Base-by-base conservation (phyloP, 2,888 invertebrate genomes). In the Scaptodrosophila latifasciaeformis region DNA sequence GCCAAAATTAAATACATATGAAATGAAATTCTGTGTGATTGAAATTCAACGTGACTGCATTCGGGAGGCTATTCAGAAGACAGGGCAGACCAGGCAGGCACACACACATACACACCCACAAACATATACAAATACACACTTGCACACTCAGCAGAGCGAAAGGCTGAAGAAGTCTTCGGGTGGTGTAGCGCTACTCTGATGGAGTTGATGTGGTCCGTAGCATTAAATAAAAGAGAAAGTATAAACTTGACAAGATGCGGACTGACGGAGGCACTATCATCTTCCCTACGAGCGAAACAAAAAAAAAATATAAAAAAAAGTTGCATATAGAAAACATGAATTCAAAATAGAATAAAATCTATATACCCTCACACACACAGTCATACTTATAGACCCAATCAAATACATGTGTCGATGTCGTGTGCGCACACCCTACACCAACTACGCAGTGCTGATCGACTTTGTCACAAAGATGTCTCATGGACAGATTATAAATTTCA, bases 151-250 rank as follows among this genome's bases (percentile, higher is more conserved):
- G 12, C 34, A 15, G 13, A 12, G 4, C 34, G 13, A 13, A n/a
- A n/a, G n/a, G n/a, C n/a, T n/a, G n/a, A n/a, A n/a, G n/a, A n/a
- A n/a, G n/a, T n/a, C n/a, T n/a, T n/a, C n/a, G n/a, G n/a, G n/a
- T n/a, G n/a, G n/a, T n/a, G n/a, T n/a, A n/a, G n/a, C n/a, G n/a
- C 34, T 12, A 13, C 34, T 12, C 34, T 34, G 13, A 12, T 6
- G 34, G 13, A 34, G 12, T 34, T n/a, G 47, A 44, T 60, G 53
- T 46, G 62, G 47, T 43, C 59, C 52, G 54, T 42, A 63, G 62
- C 68, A 74, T 70, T n/a, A 77, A 70, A 67, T 72, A 74, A 77
- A 72, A 75, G 78, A 72, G 72, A 72, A 72, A 72, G 72, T 78
- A 67, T 18, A 45, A 62, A 50, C 51, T 58, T 59, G 54, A 60